Conservation (phyloP, 2,113 vertebrate genomes). For the Athene noctua region DNA sequence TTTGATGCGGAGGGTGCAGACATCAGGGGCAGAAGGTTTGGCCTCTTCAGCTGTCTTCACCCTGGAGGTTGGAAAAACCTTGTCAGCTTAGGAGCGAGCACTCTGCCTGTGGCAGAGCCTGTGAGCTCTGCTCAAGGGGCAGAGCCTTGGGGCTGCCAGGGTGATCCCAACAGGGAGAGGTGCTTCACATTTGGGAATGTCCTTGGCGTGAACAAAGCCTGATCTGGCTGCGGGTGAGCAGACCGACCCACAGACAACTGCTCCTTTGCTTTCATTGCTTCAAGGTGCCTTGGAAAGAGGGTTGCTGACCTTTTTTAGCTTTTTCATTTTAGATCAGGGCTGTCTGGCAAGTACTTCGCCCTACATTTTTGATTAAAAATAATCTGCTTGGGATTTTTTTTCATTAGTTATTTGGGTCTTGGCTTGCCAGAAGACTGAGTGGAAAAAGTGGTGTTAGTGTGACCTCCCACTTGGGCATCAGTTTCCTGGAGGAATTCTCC, state of each 20-base stretch:
- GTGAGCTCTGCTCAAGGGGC: background rate
- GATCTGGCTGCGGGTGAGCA: rapidly evolving
- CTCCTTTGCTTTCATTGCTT: background rate
- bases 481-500: background rate
- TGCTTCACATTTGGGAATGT: background rate
- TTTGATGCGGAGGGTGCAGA: slow-evolving; percentile 80
- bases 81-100: rapidly evolving
- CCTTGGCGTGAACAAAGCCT: background rate
- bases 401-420: slow-evolving; percentile 46
- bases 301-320: slow-evolving; percentile 4
- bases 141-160: background rate
- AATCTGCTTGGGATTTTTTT: background rate
- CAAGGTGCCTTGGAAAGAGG: background rate
- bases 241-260: background rate
- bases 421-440: background rate
- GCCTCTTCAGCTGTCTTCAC: background rate
- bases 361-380: slow-evolving; percentile 62
- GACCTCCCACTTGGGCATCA: background rate
- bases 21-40: background rate
- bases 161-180: rapidly evolving
- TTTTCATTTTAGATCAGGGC: background rate
- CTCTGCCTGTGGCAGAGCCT: background rate
- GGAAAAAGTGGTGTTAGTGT: background rate
- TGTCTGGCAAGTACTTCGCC: background rate
- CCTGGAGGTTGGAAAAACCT: slow-evolving; percentile 22